Evolutionary conservation across 2,888 invertebrate genomes (phyloP).

Genomic region (Mamestra brassicae): DNA sequence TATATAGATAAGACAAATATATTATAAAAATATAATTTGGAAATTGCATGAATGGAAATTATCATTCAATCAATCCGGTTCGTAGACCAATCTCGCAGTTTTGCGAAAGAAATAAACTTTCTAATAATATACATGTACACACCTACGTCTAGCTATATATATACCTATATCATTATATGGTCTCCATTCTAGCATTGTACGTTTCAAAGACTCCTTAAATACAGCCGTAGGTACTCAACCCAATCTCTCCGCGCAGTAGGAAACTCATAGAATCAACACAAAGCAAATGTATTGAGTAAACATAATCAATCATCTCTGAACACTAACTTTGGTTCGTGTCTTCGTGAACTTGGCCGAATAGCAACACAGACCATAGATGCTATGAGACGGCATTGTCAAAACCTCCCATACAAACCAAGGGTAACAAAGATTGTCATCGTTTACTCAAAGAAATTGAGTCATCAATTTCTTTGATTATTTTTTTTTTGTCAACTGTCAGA

Average conservation of each 20-base stretch:
- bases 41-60: too few species aligned
- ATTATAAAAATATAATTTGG: too few species aligned
- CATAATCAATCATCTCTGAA: conserved; percentile 19
- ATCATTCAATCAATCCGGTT: neutral
- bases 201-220: conserved; percentile 2
- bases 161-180: too few species aligned
- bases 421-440: neutral
- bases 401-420: neutral
- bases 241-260: neutral
- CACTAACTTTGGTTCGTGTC: conserved; percentile 2
- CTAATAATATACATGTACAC: too few species aligned
- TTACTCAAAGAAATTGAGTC: neutral
- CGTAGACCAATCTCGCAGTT: neutral
- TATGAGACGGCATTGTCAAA: neutral
- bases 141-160: too few species aligned
- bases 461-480: too few species aligned
- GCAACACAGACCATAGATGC: neutral
- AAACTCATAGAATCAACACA: conserved; percentile 24
- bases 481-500: too few species aligned
- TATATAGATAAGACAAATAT: too few species aligned
- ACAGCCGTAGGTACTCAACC: neutral
- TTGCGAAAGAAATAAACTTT: neutral
- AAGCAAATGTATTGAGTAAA: conserved; percentile 24
- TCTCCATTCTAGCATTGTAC: neutral
- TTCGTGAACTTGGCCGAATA: conserved; percentile 35